Conservation (phyloP, 2,113 vertebrate species). For the Semnornis frantzii region DNA sequence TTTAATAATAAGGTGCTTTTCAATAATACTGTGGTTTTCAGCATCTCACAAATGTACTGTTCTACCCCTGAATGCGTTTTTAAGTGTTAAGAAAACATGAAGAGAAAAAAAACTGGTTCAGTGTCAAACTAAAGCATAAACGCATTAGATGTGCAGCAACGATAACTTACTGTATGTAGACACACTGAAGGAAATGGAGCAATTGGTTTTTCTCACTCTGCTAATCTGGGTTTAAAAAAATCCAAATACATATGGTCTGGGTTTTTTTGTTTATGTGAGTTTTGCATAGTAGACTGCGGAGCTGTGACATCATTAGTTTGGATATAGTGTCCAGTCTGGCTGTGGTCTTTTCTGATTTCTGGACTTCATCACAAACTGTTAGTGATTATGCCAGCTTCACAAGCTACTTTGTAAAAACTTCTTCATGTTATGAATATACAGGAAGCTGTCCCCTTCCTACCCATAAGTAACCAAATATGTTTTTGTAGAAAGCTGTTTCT, state of each 20-base stretch:
- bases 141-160: background rate
- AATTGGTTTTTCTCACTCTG: background rate
- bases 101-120: background rate
- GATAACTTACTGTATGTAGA: background rate
- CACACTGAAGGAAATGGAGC: background rate
- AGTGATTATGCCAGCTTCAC: background rate
- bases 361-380: background rate
- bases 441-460: background rate
- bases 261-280: background rate
- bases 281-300: background rate
- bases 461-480: background rate
- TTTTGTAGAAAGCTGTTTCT: background rate
- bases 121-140: background rate
- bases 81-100: background rate
- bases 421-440: background rate
- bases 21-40: background rate
- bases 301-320: background rate
- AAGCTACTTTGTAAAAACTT: background rate
- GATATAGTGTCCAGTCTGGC: background rate
- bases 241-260: background rate
- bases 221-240: background rate
- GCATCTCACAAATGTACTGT: rapidly evolving
- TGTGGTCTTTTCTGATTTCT: background rate
- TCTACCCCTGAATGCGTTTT: background rate
- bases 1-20: background rate